Evolutionary conservation across 2,797 vertebrate genomes (phyloP), one percentile per base, ranked within the genome.

Genomic region (Fundulus diaphanus): DNA sequence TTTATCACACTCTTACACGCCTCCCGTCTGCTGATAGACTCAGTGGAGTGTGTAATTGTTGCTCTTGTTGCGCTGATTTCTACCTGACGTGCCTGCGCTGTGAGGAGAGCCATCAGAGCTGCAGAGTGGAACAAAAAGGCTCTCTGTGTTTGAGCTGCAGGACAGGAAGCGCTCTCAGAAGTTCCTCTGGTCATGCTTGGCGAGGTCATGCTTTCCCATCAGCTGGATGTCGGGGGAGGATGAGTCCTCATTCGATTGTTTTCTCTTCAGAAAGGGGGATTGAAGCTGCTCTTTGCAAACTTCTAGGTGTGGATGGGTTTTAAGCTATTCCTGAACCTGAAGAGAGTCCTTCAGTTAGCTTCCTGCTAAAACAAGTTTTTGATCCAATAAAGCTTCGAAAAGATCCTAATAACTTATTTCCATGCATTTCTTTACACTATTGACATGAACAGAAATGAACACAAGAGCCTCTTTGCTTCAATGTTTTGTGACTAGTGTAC

Each of bases 1-100:
- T 24, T 31, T 37, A 35, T 37, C 20, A 37, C 7, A 35, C 35
- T n/a, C 61, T n/a, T 15, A 40, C 61, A n/a, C 16, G 11, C 35
- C 35, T 40, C 22, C 24, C 24, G 1, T 42, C 37, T 66, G 37
- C 37, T n/a, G 37, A 42, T 27, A 24, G 37, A 42, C 22, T 7
- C 63, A 7, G 37, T 66, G 63, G 63, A 66, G 63, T 66, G 63
- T 66, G 63, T 66, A 66, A 66, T 66, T 42, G 63, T n/a, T 66
- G 35, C 63, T 66, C 63, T 66, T 66, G 37, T 42, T 65, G 24
- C 6, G 18, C 13, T 66, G 63, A 24, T 42, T 27, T 40, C 24
- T 27, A 42, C n/a, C 63, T 16, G 63, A 27, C 37, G 7, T 66
- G n/a, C 22, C 37, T 13, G 6, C 37, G 6, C 13, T 66, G 5